A percentile compares a stretch with the other conserved stretches of the same genome.
These are phyloP conservation scores for Sipha flava DNA, from an alignment of 1,140 invertebrate species.

Conservation along the genomic window DNA sequence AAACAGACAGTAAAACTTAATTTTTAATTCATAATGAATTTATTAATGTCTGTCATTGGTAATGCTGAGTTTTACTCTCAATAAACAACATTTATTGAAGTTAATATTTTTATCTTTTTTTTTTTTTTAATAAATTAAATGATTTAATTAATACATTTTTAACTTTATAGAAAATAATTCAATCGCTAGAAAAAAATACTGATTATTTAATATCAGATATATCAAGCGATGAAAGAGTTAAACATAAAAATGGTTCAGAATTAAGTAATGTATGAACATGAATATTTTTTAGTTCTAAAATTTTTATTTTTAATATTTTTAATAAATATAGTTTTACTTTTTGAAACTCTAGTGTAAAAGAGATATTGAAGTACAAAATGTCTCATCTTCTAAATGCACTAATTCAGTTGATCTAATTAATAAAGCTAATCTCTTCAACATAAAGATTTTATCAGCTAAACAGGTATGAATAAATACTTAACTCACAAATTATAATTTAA, in stretches of 20 bases:
- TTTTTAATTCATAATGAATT: no score
- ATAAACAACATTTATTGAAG: no score
- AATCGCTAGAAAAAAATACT: not conserved
- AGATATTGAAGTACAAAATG: not conserved
- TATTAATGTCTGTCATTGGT: no score
- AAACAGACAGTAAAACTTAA: no score
- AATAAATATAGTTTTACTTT: not conserved
- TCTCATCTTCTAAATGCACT: not conserved
- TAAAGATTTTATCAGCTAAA: slow-evolving; percentile 7
- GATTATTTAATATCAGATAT: slow-evolving; percentile 26
- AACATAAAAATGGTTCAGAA: not conserved
- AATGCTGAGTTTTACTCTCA: no score
- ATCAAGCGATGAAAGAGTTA: not conserved
- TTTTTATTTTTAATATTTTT: not conserved
- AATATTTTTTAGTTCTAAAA: not conserved
- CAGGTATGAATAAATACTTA: not conserved
- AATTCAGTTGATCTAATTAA: not conserved
- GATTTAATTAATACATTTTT: no score
- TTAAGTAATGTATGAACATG: not conserved
- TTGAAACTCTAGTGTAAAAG: not conserved
- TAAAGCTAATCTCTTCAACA: slow-evolving; percentile 12
- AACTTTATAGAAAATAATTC: not conserved
- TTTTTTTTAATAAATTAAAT: no score
- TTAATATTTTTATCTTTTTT: no score
- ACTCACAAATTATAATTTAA: not conserved